These are phyloP conservation scores for Enteromius viviparus DNA, from an alignment of 2,797 vertebrate species.

Conservation along the genomic window DNA sequence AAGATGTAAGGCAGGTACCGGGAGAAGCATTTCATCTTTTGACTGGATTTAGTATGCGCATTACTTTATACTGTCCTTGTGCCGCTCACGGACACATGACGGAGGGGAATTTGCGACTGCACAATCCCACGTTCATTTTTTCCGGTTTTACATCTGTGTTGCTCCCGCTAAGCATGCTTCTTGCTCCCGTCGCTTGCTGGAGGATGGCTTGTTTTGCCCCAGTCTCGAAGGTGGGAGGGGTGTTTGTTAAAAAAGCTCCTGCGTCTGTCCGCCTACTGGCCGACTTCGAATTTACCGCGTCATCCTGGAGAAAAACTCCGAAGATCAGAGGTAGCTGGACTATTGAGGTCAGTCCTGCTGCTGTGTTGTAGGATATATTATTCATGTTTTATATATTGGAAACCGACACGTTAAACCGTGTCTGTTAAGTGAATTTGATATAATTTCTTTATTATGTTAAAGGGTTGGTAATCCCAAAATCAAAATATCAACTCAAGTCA, in stretches of 20 bases:
- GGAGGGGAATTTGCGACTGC: slow-evolving; percentile 11
- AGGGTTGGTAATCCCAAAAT: no score
- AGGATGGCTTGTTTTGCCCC: slow-evolving; percentile 51
- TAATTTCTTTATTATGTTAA: no score
- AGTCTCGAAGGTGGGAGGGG: slow-evolving; percentile 24
- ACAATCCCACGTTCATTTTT: slow-evolving; percentile 31
- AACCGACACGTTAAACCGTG: background rate
- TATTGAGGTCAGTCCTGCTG: background rate
- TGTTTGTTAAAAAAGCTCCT: slow-evolving; percentile 27
- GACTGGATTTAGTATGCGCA: slow-evolving; percentile 51
- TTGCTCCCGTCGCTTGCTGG: slow-evolving; percentile 41
- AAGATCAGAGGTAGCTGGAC: background rate
- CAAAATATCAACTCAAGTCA: no score
- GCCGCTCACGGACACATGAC: slow-evolving; percentile 34
- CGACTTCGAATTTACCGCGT: slow-evolving; percentile 23
- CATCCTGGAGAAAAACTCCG: background rate
- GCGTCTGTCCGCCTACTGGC: slow-evolving; percentile 44
- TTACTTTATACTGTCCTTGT: slow-evolving; percentile 44
- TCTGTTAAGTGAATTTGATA: background rate
- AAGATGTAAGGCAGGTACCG: slow-evolving; percentile 86
- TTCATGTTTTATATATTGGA: background rate
- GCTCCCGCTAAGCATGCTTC: slow-evolving; percentile 54
- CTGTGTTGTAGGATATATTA: background rate
- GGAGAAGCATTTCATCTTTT: slow-evolving; percentile 90
- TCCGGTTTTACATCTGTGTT: slow-evolving; percentile 23